Base-by-base conservation (phyloP, 1,140 invertebrate genomes). In the Bombus pyrosoma region DNA sequence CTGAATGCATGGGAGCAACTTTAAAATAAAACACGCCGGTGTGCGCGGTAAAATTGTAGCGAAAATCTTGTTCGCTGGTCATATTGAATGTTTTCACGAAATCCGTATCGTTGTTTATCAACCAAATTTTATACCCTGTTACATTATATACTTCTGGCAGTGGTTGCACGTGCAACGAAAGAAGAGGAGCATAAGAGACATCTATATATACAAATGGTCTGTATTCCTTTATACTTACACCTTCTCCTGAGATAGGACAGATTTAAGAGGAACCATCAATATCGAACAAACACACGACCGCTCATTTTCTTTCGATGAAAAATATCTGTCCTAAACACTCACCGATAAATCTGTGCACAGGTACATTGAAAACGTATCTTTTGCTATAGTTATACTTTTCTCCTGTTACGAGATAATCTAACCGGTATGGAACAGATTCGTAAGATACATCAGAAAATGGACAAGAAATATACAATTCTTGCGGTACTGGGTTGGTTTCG, bases 201-300 rank as follows among this genome's bases (percentile, higher is more conserved):
- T 95, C 94, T 15, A 91, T 68, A 47, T 95, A 95, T 34, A 94
- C 83, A 81, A 95, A 95, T 32, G 94, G 94, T 69, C 82, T 89
- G 62, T 89, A 94, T 15, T 83, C 69, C 74, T 83, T 86, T 6
- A 94, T 53, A 74, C 91, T 83, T 28, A 81, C 53, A 18, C n/a
- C 41, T 77, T 91, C 83, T 39, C 81, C 92, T 93, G 74, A 25
- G 79, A 85, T 71, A 15, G 39, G 43, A 76, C 5, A 57, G 25
- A 73, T 85, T 71, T 39, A 13, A 71, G 10, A 39, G 22, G 13
- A 69, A 34, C 66, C 13, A 22, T 71, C 25, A 3, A 25, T 39
- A 37, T 32, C 3, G 10, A 15, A 32, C 59, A n/a, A 79, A 47
- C 12, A 10, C 22, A 25, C 28, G 9, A 32, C 10, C 1, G 13